Evolutionary conservation across 2,888 invertebrate species (phyloP), one percentile per base, ranked within the genome.

Genomic region (Nymphalis polychloros): DNA sequence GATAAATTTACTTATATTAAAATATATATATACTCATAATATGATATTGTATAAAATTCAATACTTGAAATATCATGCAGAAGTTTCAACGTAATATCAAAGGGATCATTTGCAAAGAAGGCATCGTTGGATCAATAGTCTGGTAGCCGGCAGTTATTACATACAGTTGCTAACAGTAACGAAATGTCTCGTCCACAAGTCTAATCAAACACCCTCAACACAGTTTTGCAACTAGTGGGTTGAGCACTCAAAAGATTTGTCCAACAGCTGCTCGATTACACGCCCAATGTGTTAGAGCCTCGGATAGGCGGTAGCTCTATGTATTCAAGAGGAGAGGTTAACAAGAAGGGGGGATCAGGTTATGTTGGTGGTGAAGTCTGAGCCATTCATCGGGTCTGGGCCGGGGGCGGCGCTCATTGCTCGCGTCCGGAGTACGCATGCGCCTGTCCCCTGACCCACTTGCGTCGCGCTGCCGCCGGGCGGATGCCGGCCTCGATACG

Each of bases 341-440:
- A 75, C 75, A 77, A 79, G 78, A 79, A 87, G 87, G 90, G 88
- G 85, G 85, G 88, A 79, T 82, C 90, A 79, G 59, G 75, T 75
- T 82, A 81, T 67, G 72, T 67, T 83, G 85, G 89, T 75, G 74
- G 78, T 68, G 68, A 62, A 63, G 84, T 85, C 87, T 79, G 79
- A 78, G 84, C 87, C 87, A 85, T 88, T 89, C 88, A 88, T 86
- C 79, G 80, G 80, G 81, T 82, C 84, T 83, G 81, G 86, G 84
- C 84, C 84, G 88, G 87, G 88, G 90, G 91, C 89, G 88, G 88
- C 80, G 87, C 87, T 90, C 88, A 91, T 90, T 92, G 90, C 86
- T 77, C 77, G 85, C 83, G 87, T 90, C 90, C 89, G 89, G 88
- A 86, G 75, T 73, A 82, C 86, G 91, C 92, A 87, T 89, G 90